Percentiles rank a stretch among this genome's conserved stretches.
These are phyloP conservation scores for Clupea harengus DNA, from an alignment of 2,113 vertebrate genomes.

Conservation along the genomic window DNA sequence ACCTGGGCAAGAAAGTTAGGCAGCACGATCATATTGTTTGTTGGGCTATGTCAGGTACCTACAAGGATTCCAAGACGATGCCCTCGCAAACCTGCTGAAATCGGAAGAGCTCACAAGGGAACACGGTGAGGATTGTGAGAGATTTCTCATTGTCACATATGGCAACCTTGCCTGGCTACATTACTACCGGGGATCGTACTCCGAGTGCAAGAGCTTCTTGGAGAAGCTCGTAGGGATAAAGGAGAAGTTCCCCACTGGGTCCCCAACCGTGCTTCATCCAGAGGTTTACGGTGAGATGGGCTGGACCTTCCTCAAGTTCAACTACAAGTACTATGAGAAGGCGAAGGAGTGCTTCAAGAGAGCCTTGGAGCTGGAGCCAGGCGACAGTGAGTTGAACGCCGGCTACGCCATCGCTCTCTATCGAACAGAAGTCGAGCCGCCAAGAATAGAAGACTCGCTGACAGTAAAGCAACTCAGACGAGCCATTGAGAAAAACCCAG, in stretches of 20 bases:
- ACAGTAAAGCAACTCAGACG: slow-evolving; percentile 61
- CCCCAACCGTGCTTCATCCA: slow-evolving; percentile 52
- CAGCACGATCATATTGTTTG: slow-evolving; percentile 35
- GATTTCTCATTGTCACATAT: slow-evolving; percentile 45
- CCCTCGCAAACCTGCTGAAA: slow-evolving; percentile 32
- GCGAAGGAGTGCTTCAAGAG: slow-evolving; percentile 70
- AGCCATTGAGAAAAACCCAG: slow-evolving; percentile 63
- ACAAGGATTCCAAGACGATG: slow-evolving; percentile 27
- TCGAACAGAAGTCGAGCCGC: slow-evolving; percentile 27
- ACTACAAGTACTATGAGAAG: slow-evolving; percentile 50
- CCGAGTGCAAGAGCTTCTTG: slow-evolving; percentile 21
- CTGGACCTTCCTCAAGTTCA: slow-evolving; percentile 71
- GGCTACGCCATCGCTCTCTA: slow-evolving; percentile 71
- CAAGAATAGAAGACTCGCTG: not conserved
- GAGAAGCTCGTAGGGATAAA: slow-evolving; percentile 25
- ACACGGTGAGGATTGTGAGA: slow-evolving; percentile 15
- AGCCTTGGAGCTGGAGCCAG: slow-evolving; percentile 65
- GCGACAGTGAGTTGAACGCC: slow-evolving; percentile 65
- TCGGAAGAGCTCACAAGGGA: slow-evolving; percentile 34
- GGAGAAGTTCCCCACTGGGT: slow-evolving; percentile 47
- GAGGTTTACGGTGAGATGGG: slow-evolving; percentile 71
- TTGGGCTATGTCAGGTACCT: slow-evolving; percentile 48
- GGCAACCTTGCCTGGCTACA: slow-evolving; percentile 46
- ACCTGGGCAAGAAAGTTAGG: not conserved
- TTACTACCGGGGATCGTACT: slow-evolving; percentile 32